Evolutionary conservation across 2,888 invertebrate species (phyloP), one percentile per base, ranked within the genome.

Genomic region (Gisinianus flammeolus): DNA sequence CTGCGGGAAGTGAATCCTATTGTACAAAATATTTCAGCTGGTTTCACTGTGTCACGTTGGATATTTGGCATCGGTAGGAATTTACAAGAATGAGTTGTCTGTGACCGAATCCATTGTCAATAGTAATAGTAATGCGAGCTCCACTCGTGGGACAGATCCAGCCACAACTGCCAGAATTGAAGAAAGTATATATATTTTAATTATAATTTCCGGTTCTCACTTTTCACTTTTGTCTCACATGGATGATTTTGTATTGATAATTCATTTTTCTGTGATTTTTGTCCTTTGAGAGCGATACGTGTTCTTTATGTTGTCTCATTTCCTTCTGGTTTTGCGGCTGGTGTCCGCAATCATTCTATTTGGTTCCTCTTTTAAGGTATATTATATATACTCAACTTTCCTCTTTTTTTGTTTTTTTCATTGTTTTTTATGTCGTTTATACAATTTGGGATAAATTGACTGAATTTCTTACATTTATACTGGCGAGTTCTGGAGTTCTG

Each of bases 341-440:
- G 56, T 71, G 1, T 6, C 71, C 1, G 71, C 71, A 24, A 56
- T 71, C 2, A 56, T 71, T n/a, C 30, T 71, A 6, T 71, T 71
- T 30, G 54, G 54, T 1, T 54, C 71, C 16, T 54, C 54, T 28
- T 71, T 71, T 26, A 71, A 71, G 70, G 70, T 70, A 24, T 10
- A 58, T 12, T 12, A 58, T 6, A 8, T 44, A 12, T 12, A 44
- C 52, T n/a, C n/a, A n/a, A n/a, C n/a, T n/a, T n/a, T 16, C 52
- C 8, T 44, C 52, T 44, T 44, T 16, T n/a, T 44, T 44, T 44
- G 8, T 44, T 44, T 44, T n/a, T n/a, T n/a, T n/a, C n/a, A n/a
- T n/a, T n/a, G n/a, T n/a, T n/a, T n/a, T n/a, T n/a, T n/a, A n/a
- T n/a, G n/a, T n/a, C n/a, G n/a, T n/a, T n/a, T n/a, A n/a, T n/a